These are phyloP conservation scores for Syrista parreyssii DNA, from an alignment of 2,888 invertebrate genomes.

Conservation along the genomic window DNA sequence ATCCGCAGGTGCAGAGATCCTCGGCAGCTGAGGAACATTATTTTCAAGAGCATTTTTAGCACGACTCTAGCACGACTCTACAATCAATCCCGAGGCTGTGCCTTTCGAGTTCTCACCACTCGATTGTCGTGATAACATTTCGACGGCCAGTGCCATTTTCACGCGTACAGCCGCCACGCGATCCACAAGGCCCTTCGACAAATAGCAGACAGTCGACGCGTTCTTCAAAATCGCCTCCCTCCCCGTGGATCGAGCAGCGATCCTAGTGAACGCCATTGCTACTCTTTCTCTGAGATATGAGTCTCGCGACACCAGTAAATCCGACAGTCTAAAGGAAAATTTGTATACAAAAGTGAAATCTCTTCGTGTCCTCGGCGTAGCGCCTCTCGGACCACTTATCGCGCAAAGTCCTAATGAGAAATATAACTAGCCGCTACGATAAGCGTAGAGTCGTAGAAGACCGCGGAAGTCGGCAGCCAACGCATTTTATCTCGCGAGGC, in stretches of 20 bases:
- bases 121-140: constrained; percentile 55
- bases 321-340: constrained; percentile 51
- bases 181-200: constrained; percentile 58
- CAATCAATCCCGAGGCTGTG: background rate
- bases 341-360: background rate
- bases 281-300: constrained; percentile 62
- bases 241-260: constrained; percentile 62
- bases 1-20: constrained; percentile 57
- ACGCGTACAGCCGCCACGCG: constrained; percentile 54
- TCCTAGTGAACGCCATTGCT: constrained; percentile 56
- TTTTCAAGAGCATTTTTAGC: background rate
- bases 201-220: constrained; percentile 51
- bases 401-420: too few species aligned
- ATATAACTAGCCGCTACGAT: too few species aligned
- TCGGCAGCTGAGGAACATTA: constrained; percentile 57
- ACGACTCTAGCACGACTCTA: background rate
- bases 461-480: constrained; percentile 3
- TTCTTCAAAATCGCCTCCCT: constrained; percentile 62
- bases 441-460: background rate
- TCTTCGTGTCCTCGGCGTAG: too few species aligned
- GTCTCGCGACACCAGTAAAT: constrained; percentile 54
- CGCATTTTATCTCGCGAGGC: constrained; percentile 1
- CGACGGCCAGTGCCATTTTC: constrained; percentile 61
- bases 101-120: constrained; percentile 24
- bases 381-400: too few species aligned